These are phyloP conservation scores for Spilarctia lutea DNA, from an alignment of 2,888 invertebrate genomes.

Conservation along the genomic window DNA sequence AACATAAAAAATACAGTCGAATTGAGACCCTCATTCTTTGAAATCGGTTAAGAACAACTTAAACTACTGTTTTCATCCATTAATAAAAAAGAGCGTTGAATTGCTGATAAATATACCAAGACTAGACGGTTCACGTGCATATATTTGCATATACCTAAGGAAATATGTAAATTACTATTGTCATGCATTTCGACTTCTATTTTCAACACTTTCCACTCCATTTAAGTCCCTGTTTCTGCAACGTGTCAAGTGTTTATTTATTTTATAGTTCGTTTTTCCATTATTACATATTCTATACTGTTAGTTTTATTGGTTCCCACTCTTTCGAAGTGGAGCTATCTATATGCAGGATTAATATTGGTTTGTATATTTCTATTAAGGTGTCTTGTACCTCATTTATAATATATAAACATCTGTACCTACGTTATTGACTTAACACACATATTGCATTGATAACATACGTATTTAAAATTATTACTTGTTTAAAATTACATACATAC, in stretches of 20 bases:
- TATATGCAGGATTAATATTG: background rate
- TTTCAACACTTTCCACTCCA: constrained; percentile 11
- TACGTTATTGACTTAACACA: no score
- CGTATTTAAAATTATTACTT: no score
- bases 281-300: background rate
- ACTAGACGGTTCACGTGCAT: background rate
- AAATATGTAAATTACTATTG: constrained; percentile 27
- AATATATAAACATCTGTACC: no score
- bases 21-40: no score
- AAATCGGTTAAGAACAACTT: background rate
- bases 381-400: no score
- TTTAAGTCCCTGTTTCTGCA: background rate
- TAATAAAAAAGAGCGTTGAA: background rate
- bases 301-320: background rate
- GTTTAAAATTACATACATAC: no score
- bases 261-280: background rate
- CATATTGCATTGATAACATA: no score
- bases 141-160: constrained; percentile 19
- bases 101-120: background rate
- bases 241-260: background rate
- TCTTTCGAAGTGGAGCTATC: background rate
- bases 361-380: background rate
- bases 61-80: background rate
- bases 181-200: constrained; percentile 2
- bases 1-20: no score